Evolutionary conservation across 1,140 invertebrate species (phyloP), one percentile per base, ranked within the genome.

Genomic region (Meloidogyne hapla): DNA sequence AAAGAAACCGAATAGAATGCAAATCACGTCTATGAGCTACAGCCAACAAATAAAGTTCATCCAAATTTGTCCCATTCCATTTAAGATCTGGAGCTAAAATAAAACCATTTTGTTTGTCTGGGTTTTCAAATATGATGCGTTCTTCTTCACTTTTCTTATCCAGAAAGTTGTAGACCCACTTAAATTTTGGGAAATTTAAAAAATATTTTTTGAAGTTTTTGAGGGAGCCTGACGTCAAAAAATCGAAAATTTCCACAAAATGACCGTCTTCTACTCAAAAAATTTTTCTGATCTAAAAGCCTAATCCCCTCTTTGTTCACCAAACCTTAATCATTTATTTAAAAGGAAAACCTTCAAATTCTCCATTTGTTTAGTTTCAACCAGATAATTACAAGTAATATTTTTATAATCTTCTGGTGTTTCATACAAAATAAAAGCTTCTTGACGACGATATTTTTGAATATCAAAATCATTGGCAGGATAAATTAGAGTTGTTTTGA

Each of bases 111-210:
- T 91, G 21, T 45, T 91, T 89, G 88, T 95, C 92, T 12, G 89
- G 80, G 88, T 96, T 93, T 87, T 96, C 92, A 85, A 90, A 92
- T 6, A 96, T 89, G 66, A 98, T 92, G 80, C 92, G 90, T 28
- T 98, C 95, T 10, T 89, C 88, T 90, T 98, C 95, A 74, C 91
- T 91, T 86, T 93, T 94, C 79, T 95, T 93, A 64, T 94, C 92
- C n/a, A 99, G 87, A 80, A 98, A 95, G 88, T 98, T 98, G 86
- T 94, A 93, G 0, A 99, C 92, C 96, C 95, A 98, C 80, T 81
- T 21, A 82, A 83, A 80, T n/a, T n/a, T n/a, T n/a, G n/a, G n/a
- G 23, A 48, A 38, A 65, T 25, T 68, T 56, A 18, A 13, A 23
- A 48, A 74, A 25, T 74, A n/a, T n/a, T n/a, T n/a, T n/a, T n/a